Evolutionary conservation across 2,888 invertebrate species (phyloP), one percentile per base, ranked within the genome.

Genomic region (Ceriagrion tenellum): DNA sequence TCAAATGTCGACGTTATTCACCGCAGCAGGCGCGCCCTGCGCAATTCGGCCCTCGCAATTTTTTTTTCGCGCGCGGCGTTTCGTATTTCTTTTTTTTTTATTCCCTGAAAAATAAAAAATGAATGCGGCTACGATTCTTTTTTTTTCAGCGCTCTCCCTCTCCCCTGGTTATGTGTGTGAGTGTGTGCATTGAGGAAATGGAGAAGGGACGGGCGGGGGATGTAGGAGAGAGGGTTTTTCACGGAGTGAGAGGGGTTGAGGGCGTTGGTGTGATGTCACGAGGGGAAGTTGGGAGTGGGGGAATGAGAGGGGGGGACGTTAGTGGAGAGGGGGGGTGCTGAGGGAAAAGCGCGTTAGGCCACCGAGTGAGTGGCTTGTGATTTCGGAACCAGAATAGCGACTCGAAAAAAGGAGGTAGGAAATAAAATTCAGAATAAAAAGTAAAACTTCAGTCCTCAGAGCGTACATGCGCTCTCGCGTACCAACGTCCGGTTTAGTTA

Each of bases 1-100:
- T 93, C 93, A 93, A 93, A 93, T 69, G 93, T 93, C 93, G 93
- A 47, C 59, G 93, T 93, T 93, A 93, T 93, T 93, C 93, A 93
- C 93, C 93, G 69, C 93, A 93, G 93, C 63, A 69, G 93, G 93
- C 93, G 93, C 69, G 93, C 93, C 93, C 93, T 93, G 93, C 93
- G 93, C 93, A 93, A 93, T 93, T 93, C 69, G 93, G 69, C 47
- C 69, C 93, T 93, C 93, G n/a, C 93, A 47, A 69, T 93, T 93
- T 93, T 93, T 63, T 69, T 59, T 59, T 20, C 20, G 18, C 18
- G 18, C 35, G 47, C 69, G 69, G 59, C 40, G 93, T 74, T 69
- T 59, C 59, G 59, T 59, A 59, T 59, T 59, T 59, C 59, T 59
- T 26, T 13, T 81, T 35, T 81, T 81, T 35, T 35, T 81, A 74